Percentiles rank a stretch among this genome's conserved stretches.
These are phyloP conservation scores for Mesocentrotus franciscanus DNA, from an alignment of 53 echinoderm and acorn worm species.

Conservation along the genomic window DNA sequence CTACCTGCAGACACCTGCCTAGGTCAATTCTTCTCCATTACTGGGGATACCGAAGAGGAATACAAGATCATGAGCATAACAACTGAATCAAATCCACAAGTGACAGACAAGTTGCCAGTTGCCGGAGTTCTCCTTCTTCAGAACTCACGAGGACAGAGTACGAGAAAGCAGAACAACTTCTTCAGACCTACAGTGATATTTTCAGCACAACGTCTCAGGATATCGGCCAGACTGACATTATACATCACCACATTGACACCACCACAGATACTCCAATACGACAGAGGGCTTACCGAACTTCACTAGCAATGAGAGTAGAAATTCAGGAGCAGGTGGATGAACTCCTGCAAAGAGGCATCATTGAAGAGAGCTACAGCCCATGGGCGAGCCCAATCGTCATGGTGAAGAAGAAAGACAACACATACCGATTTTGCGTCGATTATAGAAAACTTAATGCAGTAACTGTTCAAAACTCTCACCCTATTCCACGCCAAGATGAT, in stretches of 20 bases:
- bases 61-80: slow-evolving; percentile 25
- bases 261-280: slow-evolving; percentile 22
- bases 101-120: neutral
- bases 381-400: slow-evolving; percentile 68
- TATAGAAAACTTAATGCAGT: slow-evolving; percentile 55
- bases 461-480: slow-evolving; percentile 56
- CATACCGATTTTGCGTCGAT: slow-evolving; percentile 61
- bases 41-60: slow-evolving; percentile 39
- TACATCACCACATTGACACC: slow-evolving; percentile 19
- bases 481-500: slow-evolving; percentile 65
- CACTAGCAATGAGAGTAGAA: slow-evolving; percentile 57
- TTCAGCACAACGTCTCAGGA: slow-evolving; percentile 18
- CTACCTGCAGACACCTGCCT: slow-evolving; percentile 14
- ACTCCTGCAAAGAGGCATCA: slow-evolving; percentile 36
- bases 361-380: slow-evolving; percentile 68
- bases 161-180: slow-evolving; percentile 33
- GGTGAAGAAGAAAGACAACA: slow-evolving; percentile 70
- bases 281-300: slow-evolving; percentile 51
- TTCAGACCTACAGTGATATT: slow-evolving; percentile 22
- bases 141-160: slow-evolving; percentile 46
- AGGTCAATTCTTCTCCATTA: slow-evolving; percentile 14
- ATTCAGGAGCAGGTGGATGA: slow-evolving; percentile 57
- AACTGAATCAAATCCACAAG: neutral
- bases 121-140: slow-evolving; percentile 30
- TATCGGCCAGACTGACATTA: slow-evolving; percentile 28